Percentiles rank a stretch among this genome's conserved stretches.
Conservation (phyloP, 1,140 invertebrate genomes). For the Diorhabda carinulata region DNA sequence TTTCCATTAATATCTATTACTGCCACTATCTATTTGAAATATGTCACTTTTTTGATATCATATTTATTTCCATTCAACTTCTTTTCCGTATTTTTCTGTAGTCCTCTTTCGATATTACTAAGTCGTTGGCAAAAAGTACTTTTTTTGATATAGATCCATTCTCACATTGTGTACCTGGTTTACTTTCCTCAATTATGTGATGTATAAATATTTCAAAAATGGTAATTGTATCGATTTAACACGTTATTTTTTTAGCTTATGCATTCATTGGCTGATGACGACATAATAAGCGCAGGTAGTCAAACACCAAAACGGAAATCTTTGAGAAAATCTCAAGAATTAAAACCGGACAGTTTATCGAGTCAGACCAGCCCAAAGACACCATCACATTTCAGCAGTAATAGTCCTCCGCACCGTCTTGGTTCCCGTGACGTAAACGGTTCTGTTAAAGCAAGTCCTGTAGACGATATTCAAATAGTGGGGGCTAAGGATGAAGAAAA, state of each 20-base stretch:
- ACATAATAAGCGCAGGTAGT: conserved; percentile 29
- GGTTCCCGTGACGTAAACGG: conserved; percentile 38
- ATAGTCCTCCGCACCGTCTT: conserved; percentile 35
- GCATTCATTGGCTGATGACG: conserved; percentile 37
- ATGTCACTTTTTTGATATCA: no score
- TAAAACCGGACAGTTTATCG: conserved; percentile 3
- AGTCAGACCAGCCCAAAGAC: conserved; percentile 34
- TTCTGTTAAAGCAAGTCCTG: conserved; percentile 33
- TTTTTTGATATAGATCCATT: no score
- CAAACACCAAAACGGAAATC: conserved; percentile 34
- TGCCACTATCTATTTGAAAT: no score
- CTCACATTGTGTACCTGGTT: no score
- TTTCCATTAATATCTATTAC: no score
- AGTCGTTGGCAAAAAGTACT: no score
- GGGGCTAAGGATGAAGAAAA: conserved; percentile 34
- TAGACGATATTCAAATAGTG: conserved; percentile 31
- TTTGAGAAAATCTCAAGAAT: conserved; percentile 29
- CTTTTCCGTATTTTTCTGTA: no score
- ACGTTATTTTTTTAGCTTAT: conserved; percentile 26
- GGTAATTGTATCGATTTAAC: no score
- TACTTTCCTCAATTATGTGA: no score
- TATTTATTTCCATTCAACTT: no score
- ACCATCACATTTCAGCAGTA: conserved; percentile 30
- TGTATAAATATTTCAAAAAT: no score
- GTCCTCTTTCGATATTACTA: no score